These are phyloP conservation scores for Athalia cordata DNA, from an alignment of 2,888 invertebrate species.

Conservation along the genomic window DNA sequence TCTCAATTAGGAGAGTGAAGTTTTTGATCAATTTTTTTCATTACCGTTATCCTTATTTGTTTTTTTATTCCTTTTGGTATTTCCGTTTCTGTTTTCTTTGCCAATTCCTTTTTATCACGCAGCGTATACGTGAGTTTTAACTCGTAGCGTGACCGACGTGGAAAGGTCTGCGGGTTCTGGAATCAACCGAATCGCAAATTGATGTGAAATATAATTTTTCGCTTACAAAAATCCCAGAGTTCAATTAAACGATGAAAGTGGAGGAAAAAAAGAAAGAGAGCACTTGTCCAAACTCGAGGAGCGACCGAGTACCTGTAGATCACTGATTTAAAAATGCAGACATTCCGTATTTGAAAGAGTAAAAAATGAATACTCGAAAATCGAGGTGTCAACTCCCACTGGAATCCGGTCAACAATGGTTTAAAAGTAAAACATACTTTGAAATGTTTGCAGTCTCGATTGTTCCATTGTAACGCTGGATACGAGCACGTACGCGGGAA, in stretches of 20 bases:
- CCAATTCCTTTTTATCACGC: slow-evolving; percentile 27
- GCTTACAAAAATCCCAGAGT: background rate
- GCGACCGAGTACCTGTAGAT: too few relatives aligned
- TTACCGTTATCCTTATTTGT: background rate
- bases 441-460: too few relatives aligned
- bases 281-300: background rate
- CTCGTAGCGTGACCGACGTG: slow-evolving; percentile 26
- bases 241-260: background rate
- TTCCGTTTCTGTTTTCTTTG: background rate
- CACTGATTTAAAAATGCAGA: too few relatives aligned
- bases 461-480: too few relatives aligned
- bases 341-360: too few relatives aligned
- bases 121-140: background rate
- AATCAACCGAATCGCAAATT: slow-evolving; percentile 28
- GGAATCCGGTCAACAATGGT: too few relatives aligned
- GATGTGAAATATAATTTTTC: slow-evolving; percentile 4
- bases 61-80: background rate
- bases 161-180: slow-evolving; percentile 4
- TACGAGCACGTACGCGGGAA: too few relatives aligned
- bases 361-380: too few relatives aligned
- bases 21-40: background rate
- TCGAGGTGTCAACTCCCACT: too few relatives aligned
- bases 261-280: background rate
- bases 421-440: too few relatives aligned
- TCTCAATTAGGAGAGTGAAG: slow-evolving; percentile 8